Evolutionary conservation across 1,140 invertebrate species (phyloP).

Genomic region (Panagrolaimus sp.): DNA sequence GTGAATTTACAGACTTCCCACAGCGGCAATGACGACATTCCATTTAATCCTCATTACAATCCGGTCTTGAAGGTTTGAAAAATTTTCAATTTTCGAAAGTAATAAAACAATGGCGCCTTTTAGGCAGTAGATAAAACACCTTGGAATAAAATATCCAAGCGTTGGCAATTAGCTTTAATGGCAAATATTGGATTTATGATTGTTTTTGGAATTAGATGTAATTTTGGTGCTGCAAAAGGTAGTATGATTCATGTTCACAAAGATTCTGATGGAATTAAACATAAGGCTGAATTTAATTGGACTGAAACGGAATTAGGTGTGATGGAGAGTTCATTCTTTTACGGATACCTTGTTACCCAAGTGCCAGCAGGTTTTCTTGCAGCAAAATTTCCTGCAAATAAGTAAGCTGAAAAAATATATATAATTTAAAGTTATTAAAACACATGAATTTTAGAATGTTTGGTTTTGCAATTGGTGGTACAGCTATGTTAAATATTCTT

Average conservation of each 20-base stretch:
- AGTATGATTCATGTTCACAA: slow-evolving; percentile 45
- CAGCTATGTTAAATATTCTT: slow-evolving; percentile 84
- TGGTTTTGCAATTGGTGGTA: slow-evolving; percentile 85
- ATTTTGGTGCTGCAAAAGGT: slow-evolving; percentile 59
- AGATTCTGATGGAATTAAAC: slow-evolving; percentile 51
- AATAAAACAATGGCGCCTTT: slow-evolving; percentile 9
- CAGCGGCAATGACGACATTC: slow-evolving; percentile 1
- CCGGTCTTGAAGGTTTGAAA: slow-evolving; percentile 40
- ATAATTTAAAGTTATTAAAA: slow-evolving; percentile 14
- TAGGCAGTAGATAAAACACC: slow-evolving; percentile 40
- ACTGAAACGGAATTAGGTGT: slow-evolving; percentile 72
- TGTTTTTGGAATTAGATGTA: slow-evolving; percentile 59
- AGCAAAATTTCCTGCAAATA: slow-evolving; percentile 90
- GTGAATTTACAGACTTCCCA: not conserved
- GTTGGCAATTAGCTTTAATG: slow-evolving; percentile 57
- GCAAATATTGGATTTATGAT: slow-evolving; percentile 59
- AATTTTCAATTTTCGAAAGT: too few species aligned
- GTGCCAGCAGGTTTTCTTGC: slow-evolving; percentile 96
- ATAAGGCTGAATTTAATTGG: slow-evolving; percentile 73
- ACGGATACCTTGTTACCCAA: slow-evolving; percentile 95
- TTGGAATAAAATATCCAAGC: slow-evolving; percentile 40
- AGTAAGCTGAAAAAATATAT: slow-evolving; percentile 61
- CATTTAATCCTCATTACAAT: slow-evolving; percentile 28
- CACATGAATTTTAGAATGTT: slow-evolving; percentile 69
- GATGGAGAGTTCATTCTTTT: slow-evolving; percentile 96